Percentiles rank a stretch among this genome's conserved stretches.
These are phyloP conservation scores for Schizothorax lantsangensis DNA, from an alignment of 2,797 vertebrate species.

Conservation along the genomic window DNA sequence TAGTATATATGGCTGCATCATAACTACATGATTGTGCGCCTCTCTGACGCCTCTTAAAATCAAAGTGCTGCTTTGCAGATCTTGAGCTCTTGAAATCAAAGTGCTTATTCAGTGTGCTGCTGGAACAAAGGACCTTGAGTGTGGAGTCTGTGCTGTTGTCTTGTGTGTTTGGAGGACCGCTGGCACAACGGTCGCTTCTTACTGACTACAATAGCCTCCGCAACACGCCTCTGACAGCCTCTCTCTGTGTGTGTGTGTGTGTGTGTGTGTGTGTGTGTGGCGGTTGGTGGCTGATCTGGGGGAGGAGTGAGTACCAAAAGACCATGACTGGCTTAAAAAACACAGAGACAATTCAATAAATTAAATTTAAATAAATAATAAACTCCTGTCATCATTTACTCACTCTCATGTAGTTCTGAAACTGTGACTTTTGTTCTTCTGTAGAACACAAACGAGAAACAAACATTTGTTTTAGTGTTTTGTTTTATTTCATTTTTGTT, in stretches of 20 bases:
- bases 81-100: conserved; percentile 29
- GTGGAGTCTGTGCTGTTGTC: conserved; percentile 37
- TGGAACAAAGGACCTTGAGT: conserved; percentile 40
- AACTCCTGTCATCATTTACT: neutral
- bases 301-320: neutral
- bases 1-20: neutral
- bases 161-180: conserved; percentile 20
- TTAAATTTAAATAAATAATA: neutral
- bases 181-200: conserved; percentile 20
- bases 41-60: neutral
- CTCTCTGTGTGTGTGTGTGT: conserved; percentile 7
- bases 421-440: neutral
- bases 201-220: conserved; percentile 26
- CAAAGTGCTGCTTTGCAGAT: neutral
- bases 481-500: neutral
- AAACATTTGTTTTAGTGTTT: too few species aligned
- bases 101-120: neutral
- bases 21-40: neutral
- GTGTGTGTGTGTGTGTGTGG: conserved; percentile 16
- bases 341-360: neutral
- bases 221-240: conserved; percentile 41
- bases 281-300: conserved; percentile 17
- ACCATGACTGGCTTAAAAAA: neutral
- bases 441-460: neutral
- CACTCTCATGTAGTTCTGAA: neutral